Evolutionary conservation across 2,113 vertebrate species (phyloP).

Genomic region (Cheirogaleus medius): DNA sequence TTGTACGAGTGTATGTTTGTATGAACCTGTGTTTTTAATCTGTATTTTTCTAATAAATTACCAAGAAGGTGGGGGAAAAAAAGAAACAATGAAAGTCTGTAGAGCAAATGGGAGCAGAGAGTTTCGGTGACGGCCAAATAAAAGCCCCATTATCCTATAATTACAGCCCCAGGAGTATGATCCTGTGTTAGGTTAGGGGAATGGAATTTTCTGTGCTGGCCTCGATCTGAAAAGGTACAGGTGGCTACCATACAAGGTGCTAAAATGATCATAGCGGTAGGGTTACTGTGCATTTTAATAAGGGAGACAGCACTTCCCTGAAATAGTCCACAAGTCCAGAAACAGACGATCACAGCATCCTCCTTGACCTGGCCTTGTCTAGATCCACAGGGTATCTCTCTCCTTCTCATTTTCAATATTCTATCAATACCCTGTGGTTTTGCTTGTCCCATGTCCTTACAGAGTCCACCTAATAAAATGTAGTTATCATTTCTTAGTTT

Average conservation of each 20-base stretch:
- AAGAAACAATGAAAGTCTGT: not conserved
- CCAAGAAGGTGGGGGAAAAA: not conserved
- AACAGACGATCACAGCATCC: not conserved
- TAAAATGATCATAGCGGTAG: not conserved
- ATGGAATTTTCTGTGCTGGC: not conserved
- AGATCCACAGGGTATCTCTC: not conserved
- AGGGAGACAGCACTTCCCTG: not conserved
- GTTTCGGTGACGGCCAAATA: not conserved
- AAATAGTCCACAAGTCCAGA: not conserved
- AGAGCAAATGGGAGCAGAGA: not conserved
- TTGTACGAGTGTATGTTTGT: not conserved
- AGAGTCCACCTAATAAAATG: not conserved
- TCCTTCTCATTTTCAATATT: not conserved
- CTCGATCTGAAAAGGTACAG: not conserved
- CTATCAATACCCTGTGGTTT: not conserved
- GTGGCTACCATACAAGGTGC: not conserved
- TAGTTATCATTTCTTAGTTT: not conserved
- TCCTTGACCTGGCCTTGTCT: not conserved
- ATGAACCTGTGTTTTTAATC: not conserved
- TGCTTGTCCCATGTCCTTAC: not conserved
- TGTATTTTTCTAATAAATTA: slow-evolving; percentile 27
- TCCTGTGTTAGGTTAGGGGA: not conserved
- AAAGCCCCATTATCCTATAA: not conserved
- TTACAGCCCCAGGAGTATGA: not conserved
- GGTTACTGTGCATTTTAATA: not conserved